Evolutionary conservation across 2,113 vertebrate species (phyloP).

Genomic region (Xenopus borealis): DNA sequence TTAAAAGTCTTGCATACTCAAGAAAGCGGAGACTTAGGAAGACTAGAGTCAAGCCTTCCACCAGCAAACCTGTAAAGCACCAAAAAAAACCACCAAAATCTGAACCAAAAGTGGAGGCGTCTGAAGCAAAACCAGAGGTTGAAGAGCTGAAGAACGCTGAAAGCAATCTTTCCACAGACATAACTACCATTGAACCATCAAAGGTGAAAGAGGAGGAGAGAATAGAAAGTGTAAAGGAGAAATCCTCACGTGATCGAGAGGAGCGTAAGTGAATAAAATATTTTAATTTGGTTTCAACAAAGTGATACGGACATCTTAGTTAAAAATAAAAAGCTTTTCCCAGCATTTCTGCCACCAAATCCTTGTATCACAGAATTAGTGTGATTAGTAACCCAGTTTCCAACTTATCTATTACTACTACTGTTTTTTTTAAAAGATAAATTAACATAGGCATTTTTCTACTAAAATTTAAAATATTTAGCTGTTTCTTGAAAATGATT

Average conservation of each 20-base stretch:
- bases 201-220: background rate
- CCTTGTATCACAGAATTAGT: too few species aligned
- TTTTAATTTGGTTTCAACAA: background rate
- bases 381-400: too few species aligned
- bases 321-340: too few species aligned
- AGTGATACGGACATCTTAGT: too few species aligned
- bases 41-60: background rate
- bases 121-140: constrained; percentile 52
- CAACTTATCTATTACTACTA: too few species aligned
- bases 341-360: too few species aligned
- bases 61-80: background rate
- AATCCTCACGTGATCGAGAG: background rate
- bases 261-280: constrained; percentile 12
- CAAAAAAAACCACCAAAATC: too few species aligned
- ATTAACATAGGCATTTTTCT: too few species aligned
- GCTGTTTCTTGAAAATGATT: too few species aligned
- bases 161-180: background rate
- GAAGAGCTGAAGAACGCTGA: background rate
- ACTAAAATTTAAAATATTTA: too few species aligned
- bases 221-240: background rate
- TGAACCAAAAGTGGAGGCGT: background rate
- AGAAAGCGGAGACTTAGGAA: constrained; percentile 52
- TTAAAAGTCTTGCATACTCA: constrained; percentile 47
- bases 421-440: too few species aligned
- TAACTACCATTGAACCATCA: background rate